These are phyloP conservation scores for Machimus atricapillus DNA, from an alignment of 2,888 invertebrate genomes.

Conservation along the genomic window DNA sequence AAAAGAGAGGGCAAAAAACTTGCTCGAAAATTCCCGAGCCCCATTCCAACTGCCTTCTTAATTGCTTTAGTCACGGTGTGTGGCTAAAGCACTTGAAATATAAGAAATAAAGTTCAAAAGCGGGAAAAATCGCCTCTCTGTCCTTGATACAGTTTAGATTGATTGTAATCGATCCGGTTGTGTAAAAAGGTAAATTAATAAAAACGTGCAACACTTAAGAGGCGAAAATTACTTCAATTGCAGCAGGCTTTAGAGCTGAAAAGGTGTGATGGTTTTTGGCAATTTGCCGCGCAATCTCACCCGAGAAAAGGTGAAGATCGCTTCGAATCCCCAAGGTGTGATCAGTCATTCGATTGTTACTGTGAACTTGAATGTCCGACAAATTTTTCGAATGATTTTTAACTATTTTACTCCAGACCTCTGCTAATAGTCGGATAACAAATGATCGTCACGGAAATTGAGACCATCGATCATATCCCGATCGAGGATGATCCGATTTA, in stretches of 20 bases:
- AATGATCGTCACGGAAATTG: constrained; percentile 42
- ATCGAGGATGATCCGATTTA: constrained; percentile 40
- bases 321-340: constrained; percentile 42
- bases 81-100: constrained; percentile 1
- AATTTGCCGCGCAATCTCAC: not conserved
- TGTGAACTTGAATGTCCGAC: not conserved
- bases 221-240: not conserved
- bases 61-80: constrained; percentile 45
- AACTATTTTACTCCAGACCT: constrained; percentile 4
- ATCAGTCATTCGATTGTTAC: constrained; percentile 40
- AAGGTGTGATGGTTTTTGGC: constrained; percentile 24
- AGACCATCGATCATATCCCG: constrained; percentile 44
- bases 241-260: not conserved
- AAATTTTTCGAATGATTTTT: constrained; percentile 15
- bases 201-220: not conserved
- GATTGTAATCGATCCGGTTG: constrained; percentile 41
- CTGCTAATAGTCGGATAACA: constrained; percentile 39
- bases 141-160: constrained; percentile 47
- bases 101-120: constrained; percentile 3
- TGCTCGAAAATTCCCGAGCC: not conserved
- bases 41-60: constrained; percentile 11
- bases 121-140: constrained; percentile 5
- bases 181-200: constrained; percentile 31
- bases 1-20: not conserved
- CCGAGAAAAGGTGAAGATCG: not conserved